These are phyloP conservation scores for Lamprotornis superbus DNA, from an alignment of 2,113 vertebrate species.

Conservation along the genomic window DNA sequence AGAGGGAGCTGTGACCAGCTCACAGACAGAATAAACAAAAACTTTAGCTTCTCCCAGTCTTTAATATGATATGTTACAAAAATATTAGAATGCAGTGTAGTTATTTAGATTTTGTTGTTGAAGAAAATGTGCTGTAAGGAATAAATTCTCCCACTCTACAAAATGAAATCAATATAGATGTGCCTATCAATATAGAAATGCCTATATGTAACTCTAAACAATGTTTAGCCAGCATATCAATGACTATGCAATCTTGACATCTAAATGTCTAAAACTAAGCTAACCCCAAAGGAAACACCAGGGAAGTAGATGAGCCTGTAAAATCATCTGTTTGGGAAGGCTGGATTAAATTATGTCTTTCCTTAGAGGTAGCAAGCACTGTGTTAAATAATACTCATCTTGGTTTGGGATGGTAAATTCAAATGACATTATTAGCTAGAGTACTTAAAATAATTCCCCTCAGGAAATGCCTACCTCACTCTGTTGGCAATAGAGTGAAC, in stretches of 20 bases:
- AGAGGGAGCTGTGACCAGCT: not conserved
- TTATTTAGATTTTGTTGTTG: not conserved
- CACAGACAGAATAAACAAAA: not conserved
- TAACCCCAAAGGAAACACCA: not conserved
- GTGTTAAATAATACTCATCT: not conserved
- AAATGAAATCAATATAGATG: slow-evolving; percentile 9
- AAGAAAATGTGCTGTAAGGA: not conserved
- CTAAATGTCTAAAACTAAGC: not conserved
- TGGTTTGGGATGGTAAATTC: not conserved
- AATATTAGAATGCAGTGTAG: not conserved
- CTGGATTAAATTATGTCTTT: not conserved
- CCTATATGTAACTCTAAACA: not conserved
- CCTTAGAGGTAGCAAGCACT: not conserved
- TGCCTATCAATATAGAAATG: not conserved
- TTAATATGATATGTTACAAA: not conserved
- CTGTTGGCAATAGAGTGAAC: not conserved
- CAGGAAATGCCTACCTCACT: not conserved
- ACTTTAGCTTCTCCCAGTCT: not conserved
- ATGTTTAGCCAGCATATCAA: not conserved
- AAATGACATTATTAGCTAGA: not conserved
- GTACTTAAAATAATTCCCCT: not conserved
- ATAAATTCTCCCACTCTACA: not conserved
- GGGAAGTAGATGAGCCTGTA: not conserved
- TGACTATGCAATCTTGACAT: not conserved
- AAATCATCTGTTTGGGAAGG: not conserved